Percentiles rank a stretch among this genome's conserved stretches.
Conservation (phyloP, 2,888 invertebrate genomes). For the Odontocolon sp. region DNA sequence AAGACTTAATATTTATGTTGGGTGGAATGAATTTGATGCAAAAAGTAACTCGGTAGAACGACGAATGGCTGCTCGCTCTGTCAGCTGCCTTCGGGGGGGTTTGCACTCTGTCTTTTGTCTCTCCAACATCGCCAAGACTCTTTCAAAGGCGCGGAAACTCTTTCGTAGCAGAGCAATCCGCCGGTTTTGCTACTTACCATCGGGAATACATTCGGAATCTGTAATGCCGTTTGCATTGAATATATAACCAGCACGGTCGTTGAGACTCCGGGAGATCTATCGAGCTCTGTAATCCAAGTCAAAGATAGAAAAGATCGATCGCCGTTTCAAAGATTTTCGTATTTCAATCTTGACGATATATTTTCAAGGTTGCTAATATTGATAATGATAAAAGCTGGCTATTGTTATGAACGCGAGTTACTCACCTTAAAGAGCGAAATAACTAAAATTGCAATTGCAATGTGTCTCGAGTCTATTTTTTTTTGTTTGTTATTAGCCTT, state of each 20-base stretch:
- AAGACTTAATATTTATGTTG: conserved; percentile 29
- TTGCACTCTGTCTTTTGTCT: not conserved
- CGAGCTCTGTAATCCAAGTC: conserved; percentile 7
- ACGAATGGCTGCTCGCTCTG: conserved; percentile 40
- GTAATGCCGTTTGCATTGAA: conserved; percentile 56
- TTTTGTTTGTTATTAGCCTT: no score
- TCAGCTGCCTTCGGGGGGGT: conserved; percentile 37
- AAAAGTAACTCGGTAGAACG: conserved; percentile 45
- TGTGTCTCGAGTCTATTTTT: no score
- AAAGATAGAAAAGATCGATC: no score
- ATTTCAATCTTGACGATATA: conserved; percentile 1
- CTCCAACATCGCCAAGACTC: conserved; percentile 23
- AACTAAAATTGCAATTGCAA: no score
- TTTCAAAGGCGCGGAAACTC: conserved; percentile 46
- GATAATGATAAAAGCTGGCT: not conserved
- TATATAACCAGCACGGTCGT: conserved; percentile 31
- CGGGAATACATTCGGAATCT: conserved; percentile 47
- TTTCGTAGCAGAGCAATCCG: conserved; percentile 5
- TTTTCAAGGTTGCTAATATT: not conserved
- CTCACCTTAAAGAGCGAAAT: no score
- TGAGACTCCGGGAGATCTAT: conserved; percentile 41
- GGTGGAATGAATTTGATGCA: conserved; percentile 56
- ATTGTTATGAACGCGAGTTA: no score
- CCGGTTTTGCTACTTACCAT: conserved; percentile 44
- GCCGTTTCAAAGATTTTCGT: not conserved